Conservation (phyloP, 1,140 invertebrate genomes). For the Drosophila pruinosa region DNA sequence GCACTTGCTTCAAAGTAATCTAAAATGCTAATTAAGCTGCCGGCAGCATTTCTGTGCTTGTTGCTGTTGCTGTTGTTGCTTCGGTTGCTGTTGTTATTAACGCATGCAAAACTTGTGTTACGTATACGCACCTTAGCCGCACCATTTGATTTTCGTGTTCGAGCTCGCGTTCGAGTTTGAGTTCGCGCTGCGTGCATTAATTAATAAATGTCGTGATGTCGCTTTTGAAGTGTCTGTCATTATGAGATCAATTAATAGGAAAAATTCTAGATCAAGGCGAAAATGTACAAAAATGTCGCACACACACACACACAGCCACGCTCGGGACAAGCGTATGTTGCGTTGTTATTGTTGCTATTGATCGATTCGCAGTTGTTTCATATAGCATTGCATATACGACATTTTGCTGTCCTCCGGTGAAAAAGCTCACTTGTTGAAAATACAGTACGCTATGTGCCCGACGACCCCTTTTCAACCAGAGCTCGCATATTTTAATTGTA, state of each 20-base stretch:
- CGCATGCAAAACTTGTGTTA: slow-evolving; percentile 68
- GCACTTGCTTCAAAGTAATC: slow-evolving; percentile 66
- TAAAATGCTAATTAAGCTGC: slow-evolving; percentile 82
- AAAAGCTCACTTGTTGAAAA: neutral
- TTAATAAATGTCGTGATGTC: slow-evolving; percentile 82
- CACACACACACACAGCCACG: slow-evolving; percentile 25
- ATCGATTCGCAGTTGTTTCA: slow-evolving; percentile 29
- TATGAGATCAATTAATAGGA: slow-evolving; percentile 82
- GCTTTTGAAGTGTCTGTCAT: slow-evolving; percentile 82
- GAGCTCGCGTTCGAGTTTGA: slow-evolving; percentile 14
- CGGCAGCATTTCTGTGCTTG: slow-evolving; percentile 59
- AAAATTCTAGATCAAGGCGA: slow-evolving; percentile 82
- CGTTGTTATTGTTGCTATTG: slow-evolving; percentile 39
- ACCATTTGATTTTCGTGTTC: slow-evolving; percentile 33
- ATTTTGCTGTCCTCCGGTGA: slow-evolving; percentile 28
- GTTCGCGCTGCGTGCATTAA: slow-evolving; percentile 66
- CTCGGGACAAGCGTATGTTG: slow-evolving; percentile 37
- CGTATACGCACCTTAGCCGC: slow-evolving; percentile 44
- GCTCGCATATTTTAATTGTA: slow-evolving; percentile 24
- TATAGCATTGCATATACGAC: slow-evolving; percentile 43
- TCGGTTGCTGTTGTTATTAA: slow-evolving; percentile 38
- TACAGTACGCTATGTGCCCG: slow-evolving; percentile 9
- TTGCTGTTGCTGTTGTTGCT: slow-evolving; percentile 28
- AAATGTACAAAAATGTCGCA: slow-evolving; percentile 77
- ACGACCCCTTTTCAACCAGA: slow-evolving; percentile 18